phyloP scores from a whole-genome alignment of 2,888 invertebrate species.

The Poecilobothrus nobilitatus region DNA sequence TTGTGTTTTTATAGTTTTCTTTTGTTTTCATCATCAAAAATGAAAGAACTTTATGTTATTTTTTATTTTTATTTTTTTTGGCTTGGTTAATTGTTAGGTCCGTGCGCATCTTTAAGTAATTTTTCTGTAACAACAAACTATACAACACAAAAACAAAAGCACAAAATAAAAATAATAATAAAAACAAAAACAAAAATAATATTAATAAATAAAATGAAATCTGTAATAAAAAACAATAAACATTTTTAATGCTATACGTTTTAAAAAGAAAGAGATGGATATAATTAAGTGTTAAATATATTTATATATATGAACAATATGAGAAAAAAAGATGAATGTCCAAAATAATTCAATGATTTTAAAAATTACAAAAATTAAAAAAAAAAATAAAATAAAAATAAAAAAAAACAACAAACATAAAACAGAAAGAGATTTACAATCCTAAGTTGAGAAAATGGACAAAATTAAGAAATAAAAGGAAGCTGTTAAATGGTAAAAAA shows the following conservation, averaged over 20 bases:
- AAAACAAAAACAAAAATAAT: too few species aligned
- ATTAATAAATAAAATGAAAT: not conserved
- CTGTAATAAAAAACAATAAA: not conserved
- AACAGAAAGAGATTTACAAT: not conserved
- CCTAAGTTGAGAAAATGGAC: not conserved
- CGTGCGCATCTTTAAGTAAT: not conserved
- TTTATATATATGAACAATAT: too few species aligned
- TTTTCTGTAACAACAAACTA: too few species aligned
- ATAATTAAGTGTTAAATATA: not conserved
- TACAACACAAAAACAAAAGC: too few species aligned
- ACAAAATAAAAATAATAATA: too few species aligned
- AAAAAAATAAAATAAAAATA: not conserved
- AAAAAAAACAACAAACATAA: not conserved
- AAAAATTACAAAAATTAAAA: not conserved
- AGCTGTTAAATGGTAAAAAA: not conserved
- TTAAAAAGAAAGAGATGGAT: not conserved
- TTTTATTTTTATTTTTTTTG: too few species aligned
- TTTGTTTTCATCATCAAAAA: not conserved
- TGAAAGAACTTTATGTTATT: too few species aligned
- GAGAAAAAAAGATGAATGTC: not conserved
- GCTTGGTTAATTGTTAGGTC: not conserved
- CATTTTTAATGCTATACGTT: not conserved
- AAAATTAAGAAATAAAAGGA: slow-evolving; percentile 6
- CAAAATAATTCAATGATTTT: not conserved
- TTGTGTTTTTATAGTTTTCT: not conserved